Conservation (phyloP, 2,888 invertebrate genomes). For the Lamellibrachia satsuma region DNA sequence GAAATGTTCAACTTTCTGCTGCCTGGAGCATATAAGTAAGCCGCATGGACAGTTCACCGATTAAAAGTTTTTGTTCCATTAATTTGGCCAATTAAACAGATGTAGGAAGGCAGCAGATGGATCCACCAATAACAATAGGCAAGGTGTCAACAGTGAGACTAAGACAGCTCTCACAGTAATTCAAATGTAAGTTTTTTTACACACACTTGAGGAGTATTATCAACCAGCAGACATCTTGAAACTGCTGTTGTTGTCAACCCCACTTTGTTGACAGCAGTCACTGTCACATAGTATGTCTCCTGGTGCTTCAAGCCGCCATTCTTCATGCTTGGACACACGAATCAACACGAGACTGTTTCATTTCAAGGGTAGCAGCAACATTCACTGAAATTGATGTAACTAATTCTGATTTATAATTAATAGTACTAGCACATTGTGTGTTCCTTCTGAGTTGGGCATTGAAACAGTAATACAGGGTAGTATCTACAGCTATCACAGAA, state of each 20-base stretch:
- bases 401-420: too few species aligned
- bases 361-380: neutral
- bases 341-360: neutral
- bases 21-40: too few species aligned
- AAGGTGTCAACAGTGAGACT: neutral
- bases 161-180: neutral
- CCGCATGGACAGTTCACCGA: too few species aligned
- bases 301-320: neutral
- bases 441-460: too few species aligned
- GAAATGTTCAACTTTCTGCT: too few species aligned
- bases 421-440: too few species aligned
- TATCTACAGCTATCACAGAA: too few species aligned
- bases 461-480: too few species aligned
- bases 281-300: conserved; percentile 5
- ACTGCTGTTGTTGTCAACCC: neutral
- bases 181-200: neutral
- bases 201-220: neutral
- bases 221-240: neutral
- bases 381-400: neutral
- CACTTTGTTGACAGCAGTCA: neutral
- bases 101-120: too few species aligned
- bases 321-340: neutral
- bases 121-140: too few species aligned
- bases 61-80: too few species aligned
- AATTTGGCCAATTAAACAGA: too few species aligned